Base-by-base conservation (phyloP, 2,113 vertebrate species). In the Cyphotilapia sp. region DNA sequence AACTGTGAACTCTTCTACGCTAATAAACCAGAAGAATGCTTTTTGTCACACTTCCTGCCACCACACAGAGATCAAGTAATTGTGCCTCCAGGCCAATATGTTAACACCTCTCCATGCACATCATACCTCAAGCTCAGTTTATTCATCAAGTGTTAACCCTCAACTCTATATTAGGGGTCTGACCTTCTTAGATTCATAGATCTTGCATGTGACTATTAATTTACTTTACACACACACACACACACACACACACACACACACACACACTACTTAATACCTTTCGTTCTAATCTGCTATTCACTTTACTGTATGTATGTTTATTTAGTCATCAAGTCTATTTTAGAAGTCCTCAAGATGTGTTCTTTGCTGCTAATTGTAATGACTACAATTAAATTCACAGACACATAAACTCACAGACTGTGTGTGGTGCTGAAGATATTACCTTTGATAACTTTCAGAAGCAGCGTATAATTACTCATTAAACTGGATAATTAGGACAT, bases 391-490 rank as follows among this genome's bases (percentile, higher is more conserved):
- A 85, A 57, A 4, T 56, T 81, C 66, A 88, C 19, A 53, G 45
- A 38, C 17, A 66, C 61, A 66, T 89, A 51, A 83, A 78, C 85
- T 87, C 78, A n/a, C 76, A 54, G 69, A 11, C 31, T 86, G 84
- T 61, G 63, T 86, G 83, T 89, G 71, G 4, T 51, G 53, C 88
- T 83, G 82, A 87, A 89, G 76, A 82, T 83, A 78, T 89, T 89
- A 80, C 66, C 61, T 88, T 76, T 69, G 85, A 88, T 84, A 86
- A 84, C 87, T 87, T 87, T 82, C 54, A 88, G 69, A 88, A 84
- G 71, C 38, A 63, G 24, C 69, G 16, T 49, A 29, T 90, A 89
- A 91, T 91, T 86, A 82, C 63, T 91, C 87, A 89, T 93, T 93
- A 92, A 40, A 56, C 11, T 13, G 57, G 35, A 38, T 93, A 89